These are phyloP conservation scores for Typhlichthys eigenmanni DNA, from an alignment of 2,797 vertebrate genomes.

Conservation along the genomic window DNA sequence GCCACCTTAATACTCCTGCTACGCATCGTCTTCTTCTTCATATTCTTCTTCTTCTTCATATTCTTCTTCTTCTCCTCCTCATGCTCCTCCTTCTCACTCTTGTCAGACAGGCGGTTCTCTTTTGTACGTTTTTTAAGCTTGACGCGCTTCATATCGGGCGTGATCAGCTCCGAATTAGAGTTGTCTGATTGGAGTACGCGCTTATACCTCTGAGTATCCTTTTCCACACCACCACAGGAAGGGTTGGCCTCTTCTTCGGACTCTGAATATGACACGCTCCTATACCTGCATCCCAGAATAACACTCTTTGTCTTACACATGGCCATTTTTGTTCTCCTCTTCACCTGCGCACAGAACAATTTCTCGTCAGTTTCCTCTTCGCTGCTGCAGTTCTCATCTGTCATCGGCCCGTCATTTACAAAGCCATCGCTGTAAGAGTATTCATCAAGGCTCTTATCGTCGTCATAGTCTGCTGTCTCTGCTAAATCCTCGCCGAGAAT, in stretches of 20 bases:
- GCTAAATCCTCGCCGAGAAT: not conserved
- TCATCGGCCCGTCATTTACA: not conserved
- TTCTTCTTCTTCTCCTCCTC: too few relatives aligned
- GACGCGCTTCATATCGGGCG: not conserved
- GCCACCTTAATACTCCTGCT: not conserved
- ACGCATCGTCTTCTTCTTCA: not conserved
- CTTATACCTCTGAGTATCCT: not conserved
- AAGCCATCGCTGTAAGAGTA: not conserved
- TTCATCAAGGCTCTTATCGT: not conserved
- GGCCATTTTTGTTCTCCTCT: not conserved
- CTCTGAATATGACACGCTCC: not conserved
- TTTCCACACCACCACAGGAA: not conserved
- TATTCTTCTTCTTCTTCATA: too few relatives aligned
- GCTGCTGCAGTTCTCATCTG: not conserved
- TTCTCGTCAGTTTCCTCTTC: not conserved
- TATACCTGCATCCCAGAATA: not conserved
- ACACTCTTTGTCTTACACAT: not conserved
- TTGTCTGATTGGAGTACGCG: not conserved
- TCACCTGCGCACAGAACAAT: too few relatives aligned
- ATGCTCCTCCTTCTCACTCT: not conserved
- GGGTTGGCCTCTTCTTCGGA: not conserved
- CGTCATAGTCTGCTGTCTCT: not conserved
- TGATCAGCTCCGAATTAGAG: not conserved
- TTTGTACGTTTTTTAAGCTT: not conserved
- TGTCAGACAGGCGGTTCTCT: not conserved